phyloP scores from a whole-genome alignment of 2,888 invertebrate species.

The Myopa testacea region DNA sequence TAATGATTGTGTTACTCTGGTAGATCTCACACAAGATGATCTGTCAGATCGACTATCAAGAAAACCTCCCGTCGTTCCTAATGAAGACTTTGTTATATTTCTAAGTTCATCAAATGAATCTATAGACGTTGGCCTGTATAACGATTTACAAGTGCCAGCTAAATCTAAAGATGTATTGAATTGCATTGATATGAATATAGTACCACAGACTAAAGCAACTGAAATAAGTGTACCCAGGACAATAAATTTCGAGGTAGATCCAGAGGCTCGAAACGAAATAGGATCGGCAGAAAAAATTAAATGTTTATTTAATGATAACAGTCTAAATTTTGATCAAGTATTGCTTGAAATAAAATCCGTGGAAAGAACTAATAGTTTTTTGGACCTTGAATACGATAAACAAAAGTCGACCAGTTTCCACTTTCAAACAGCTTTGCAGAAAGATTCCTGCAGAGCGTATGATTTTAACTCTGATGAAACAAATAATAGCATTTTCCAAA shows the following conservation, averaged over 20 bases:
- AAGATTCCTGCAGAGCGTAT: background rate
- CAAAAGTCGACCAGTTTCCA: slow-evolving; percentile 40
- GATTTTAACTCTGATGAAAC: background rate
- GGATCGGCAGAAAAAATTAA: too few relatives aligned
- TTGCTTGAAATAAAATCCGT: background rate
- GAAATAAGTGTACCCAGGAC: background rate
- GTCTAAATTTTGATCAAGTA: background rate
- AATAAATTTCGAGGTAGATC: background rate
- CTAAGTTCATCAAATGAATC: background rate
- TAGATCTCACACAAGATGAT: slow-evolving; percentile 53
- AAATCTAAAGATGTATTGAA: slow-evolving; percentile 29
- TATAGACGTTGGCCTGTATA: background rate
- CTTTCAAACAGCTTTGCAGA: slow-evolving; percentile 25
- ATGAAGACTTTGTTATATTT: slow-evolving; percentile 31
- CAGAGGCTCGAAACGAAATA: background rate
- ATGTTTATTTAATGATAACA: too few relatives aligned
- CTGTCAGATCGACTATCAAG: slow-evolving; percentile 7
- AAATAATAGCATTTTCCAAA: slow-evolving; percentile 1
- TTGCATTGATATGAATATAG: slow-evolving; percentile 29
- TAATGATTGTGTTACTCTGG: slow-evolving; percentile 20
- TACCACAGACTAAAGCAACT: background rate
- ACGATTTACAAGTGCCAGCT: background rate
- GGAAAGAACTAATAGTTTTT: slow-evolving; percentile 22
- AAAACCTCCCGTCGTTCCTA: slow-evolving; percentile 33
- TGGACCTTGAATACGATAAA: slow-evolving; percentile 38